These are phyloP conservation scores for Styela plicata DNA, from an alignment of 23 tunicate species.

Conservation along the genomic window DNA sequence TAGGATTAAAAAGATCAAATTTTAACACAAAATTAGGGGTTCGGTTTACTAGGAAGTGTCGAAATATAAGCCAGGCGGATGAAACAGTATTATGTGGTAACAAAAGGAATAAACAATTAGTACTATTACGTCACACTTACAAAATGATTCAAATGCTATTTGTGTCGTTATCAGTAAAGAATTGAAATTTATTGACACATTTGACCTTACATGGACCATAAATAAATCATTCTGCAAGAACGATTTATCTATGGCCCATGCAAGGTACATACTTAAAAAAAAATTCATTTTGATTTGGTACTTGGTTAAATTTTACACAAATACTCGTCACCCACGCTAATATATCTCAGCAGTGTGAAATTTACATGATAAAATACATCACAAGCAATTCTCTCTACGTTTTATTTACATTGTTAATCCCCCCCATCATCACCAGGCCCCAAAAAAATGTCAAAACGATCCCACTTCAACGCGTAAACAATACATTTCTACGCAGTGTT, in stretches of 20 bases:
- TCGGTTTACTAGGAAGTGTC: not conserved
- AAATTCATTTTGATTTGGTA: too few relatives aligned
- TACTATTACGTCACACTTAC: not conserved
- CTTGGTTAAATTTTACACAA: too few relatives aligned
- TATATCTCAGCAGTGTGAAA: not conserved
- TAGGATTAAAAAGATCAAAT: not conserved
- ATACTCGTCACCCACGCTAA: not conserved
- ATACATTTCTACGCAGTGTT: not conserved
- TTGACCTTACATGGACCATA: too few relatives aligned
- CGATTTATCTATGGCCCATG: too few relatives aligned
- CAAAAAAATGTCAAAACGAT: conserved; percentile 17
- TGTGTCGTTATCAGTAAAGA: not conserved
- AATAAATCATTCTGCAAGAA: too few relatives aligned
- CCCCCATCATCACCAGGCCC: conserved; percentile 11
- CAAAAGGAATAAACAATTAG: not conserved
- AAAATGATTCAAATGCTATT: not conserved
- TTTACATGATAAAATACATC: not conserved
- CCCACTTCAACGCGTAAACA: conserved; percentile 8
- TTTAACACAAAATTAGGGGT: not conserved
- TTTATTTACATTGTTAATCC: conserved; percentile 17
- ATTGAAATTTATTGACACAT: too few relatives aligned
- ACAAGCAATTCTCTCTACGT: conserved; percentile 5
- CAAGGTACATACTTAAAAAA: too few relatives aligned
- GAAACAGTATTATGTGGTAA: not conserved
- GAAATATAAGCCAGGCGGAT: not conserved